Conservation (phyloP, 1,140 invertebrate genomes). For the Pseudomyrmex cubaensis region DNA sequence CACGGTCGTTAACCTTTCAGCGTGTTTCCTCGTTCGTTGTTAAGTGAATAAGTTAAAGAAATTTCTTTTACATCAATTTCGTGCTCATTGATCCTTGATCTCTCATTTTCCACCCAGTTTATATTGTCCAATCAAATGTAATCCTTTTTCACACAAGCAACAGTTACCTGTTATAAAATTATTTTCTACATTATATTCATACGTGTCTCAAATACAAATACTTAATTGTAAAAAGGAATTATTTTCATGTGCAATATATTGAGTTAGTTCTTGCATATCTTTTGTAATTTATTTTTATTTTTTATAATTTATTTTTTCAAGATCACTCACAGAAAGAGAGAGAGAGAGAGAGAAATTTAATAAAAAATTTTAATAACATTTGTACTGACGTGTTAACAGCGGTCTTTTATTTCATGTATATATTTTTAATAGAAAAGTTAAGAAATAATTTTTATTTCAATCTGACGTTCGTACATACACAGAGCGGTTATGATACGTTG, state of each 20-base stretch:
- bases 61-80: constrained; percentile 23
- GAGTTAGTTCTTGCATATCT: too few species aligned
- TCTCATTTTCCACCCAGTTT: background rate
- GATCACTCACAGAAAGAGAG: too few species aligned
- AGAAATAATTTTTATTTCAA: background rate
- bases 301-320: too few species aligned
- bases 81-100: constrained; percentile 4
- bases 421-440: background rate
- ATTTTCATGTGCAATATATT: too few species aligned
- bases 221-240: too few species aligned
- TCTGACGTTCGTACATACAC: background rate
- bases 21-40: constrained; percentile 24
- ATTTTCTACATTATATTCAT: background rate
- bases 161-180: background rate
- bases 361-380: too few species aligned
- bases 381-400: too few species aligned
- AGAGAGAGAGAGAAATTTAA: too few species aligned
- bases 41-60: constrained; percentile 12
- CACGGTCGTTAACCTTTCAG: constrained; percentile 41
- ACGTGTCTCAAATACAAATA: background rate
- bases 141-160: background rate
- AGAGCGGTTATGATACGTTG: background rate
- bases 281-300: too few species aligned
- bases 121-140: constrained; percentile 28
- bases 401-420: background rate